phyloP scores from a whole-genome alignment of 2,113 vertebrate species.

The Sylvietta virens region DNA sequence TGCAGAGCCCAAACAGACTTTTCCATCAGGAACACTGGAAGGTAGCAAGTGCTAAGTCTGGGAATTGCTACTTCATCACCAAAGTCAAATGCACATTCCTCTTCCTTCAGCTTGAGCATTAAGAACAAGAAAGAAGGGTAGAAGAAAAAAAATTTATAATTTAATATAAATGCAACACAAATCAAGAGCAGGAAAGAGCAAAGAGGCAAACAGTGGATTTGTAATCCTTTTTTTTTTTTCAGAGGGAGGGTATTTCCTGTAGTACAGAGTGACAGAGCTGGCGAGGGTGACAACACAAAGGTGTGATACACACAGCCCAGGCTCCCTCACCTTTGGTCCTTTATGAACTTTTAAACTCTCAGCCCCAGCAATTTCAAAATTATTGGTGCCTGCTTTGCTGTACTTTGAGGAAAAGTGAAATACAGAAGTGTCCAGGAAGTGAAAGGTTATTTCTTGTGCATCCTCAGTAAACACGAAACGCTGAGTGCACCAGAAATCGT shows the following conservation, averaged over 20 bases:
- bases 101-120: not conserved
- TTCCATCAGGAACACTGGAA: not conserved
- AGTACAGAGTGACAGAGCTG: not conserved
- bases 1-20: not conserved
- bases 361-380: not conserved
- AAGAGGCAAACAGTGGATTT: not conserved
- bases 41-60: not conserved
- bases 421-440: not conserved
- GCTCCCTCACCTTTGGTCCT: not conserved
- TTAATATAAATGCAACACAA: not conserved
- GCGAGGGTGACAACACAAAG: not conserved
- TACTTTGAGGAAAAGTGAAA: constrained; percentile 14
- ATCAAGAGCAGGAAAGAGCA: not conserved
- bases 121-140: not conserved
- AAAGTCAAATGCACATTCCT: not conserved
- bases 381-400: not conserved
- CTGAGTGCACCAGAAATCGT: not conserved
- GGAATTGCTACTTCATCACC: not conserved
- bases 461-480: not conserved
- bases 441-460: constrained; percentile 34
- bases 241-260: not conserved
- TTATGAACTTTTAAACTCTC: constrained; percentile 43
- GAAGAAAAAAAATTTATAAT: not conserved
- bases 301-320: not conserved
- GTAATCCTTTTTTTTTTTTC: rapidly evolving